phyloP scores from a whole-genome alignment of 1,140 invertebrate genomes.

The Pseudomyrmex sp. region DNA sequence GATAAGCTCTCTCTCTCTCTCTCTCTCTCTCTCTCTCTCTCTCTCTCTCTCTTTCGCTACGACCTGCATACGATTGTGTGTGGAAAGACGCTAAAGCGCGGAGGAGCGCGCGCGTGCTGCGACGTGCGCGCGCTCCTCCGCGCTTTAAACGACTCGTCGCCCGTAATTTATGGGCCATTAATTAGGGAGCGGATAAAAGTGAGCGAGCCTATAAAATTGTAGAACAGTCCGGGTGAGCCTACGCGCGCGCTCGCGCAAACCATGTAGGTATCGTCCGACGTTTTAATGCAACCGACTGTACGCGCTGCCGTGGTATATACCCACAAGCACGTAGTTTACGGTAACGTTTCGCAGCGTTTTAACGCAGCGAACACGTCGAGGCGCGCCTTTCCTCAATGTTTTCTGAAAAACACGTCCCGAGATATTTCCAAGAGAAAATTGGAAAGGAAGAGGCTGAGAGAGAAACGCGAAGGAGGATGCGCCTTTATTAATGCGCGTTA shows the following conservation, averaged over 20 bases:
- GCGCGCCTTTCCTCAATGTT: slow-evolving; percentile 27
- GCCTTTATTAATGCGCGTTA: slow-evolving; percentile 45
- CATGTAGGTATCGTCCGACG: not conserved
- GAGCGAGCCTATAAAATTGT: slow-evolving; percentile 80
- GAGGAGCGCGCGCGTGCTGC: slow-evolving; percentile 6
- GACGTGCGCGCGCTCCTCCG: slow-evolving; percentile 68
- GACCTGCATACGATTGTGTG: slow-evolving; percentile 43
- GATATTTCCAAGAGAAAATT: not conserved
- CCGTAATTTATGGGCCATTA: slow-evolving; percentile 81
- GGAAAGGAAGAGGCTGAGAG: not conserved
- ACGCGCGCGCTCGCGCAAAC: not conserved
- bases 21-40: no score
- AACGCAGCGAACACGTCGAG: slow-evolving; percentile 60
- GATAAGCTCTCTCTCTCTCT: slow-evolving; percentile 1
- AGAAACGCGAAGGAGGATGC: slow-evolving; percentile 21
- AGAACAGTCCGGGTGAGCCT: slow-evolving; percentile 72
- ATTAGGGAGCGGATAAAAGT: slow-evolving; percentile 79
- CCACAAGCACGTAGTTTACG: slow-evolving; percentile 51
- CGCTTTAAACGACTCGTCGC: slow-evolving; percentile 82
- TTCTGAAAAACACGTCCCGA: slow-evolving; percentile 12
- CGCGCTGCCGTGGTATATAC: not conserved
- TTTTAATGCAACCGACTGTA: slow-evolving; percentile 52
- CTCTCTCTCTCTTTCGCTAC: not conserved
- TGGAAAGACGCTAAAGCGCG: slow-evolving; percentile 36
- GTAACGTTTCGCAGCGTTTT: slow-evolving; percentile 64